Evolutionary conservation across 1,140 invertebrate genomes (phyloP), one percentile per base, ranked within the genome.

Genomic region (Drosophila biarmipes): DNA sequence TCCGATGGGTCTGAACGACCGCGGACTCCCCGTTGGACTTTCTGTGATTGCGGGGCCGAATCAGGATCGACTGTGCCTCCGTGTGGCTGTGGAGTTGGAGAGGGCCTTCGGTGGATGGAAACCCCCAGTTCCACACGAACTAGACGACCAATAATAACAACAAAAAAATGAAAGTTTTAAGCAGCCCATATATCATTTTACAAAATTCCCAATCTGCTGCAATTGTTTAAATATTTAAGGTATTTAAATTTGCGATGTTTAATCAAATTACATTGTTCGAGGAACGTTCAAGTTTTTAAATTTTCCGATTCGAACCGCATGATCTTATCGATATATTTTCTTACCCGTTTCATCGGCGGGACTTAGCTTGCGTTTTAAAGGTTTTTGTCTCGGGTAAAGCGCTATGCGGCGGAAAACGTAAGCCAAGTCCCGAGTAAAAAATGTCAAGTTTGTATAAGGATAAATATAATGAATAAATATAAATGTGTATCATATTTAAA

Each of bases 61-160:
- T 84, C 94, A 95, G 87, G 97, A 98, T 91, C 93, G 95, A 42
- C 85, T 97, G 0, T 96, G 95, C 62, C 85, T 98, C 24, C 94
- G 95, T 4, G 94, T 97, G 4, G 97, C 97, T 1, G 86, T 93
- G 71, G 95, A 97, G 69, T 89, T 98, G n/a, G 96, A 98, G 81
- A 93, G 93, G 51, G 94, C 92, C 1, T 97, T 97, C 91, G 96
- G 97, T 8, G 97, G 97, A 2, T 98, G 97, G 97, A 48, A 64
- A 17, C 73, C 80, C 11, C 66, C 87, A 1, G 87, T 91, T 55
- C 92, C 72, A 0, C 46, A 78, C 8, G 34, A 78, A 4, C 43
- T 79, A 15, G 29, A 43, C 0, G 10, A 56, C n/a, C 72, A 63
- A 56, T 24, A 15, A 15, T 31, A 27, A 7, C 4, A 12, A 21